A percentile compares a stretch with the other conserved stretches of the same genome.
Evolutionary conservation across 1,140 invertebrate species (phyloP).

Genomic region (Trichonephila clavata): DNA sequence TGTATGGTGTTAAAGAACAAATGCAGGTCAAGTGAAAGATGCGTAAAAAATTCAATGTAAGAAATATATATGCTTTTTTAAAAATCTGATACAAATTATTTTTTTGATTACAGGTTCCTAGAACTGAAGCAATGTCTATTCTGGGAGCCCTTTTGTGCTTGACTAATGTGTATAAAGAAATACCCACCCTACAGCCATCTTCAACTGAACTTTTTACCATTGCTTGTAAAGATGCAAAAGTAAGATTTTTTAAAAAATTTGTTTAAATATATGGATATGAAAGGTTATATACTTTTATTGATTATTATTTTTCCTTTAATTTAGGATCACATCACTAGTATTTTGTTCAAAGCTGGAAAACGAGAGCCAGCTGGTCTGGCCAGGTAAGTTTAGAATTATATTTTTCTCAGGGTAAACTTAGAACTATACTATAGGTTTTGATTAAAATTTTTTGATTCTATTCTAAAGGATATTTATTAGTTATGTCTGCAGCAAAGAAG

Average conservation of each 20-base stretch:
- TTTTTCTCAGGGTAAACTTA: slow-evolving; percentile 80
- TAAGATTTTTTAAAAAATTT: slow-evolving; percentile 80
- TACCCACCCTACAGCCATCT: slow-evolving; percentile 91
- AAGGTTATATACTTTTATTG: neutral
- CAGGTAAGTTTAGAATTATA: slow-evolving; percentile 81
- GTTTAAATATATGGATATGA: neutral
- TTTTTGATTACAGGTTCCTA: slow-evolving; percentile 85
- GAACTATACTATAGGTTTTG: too few relatives aligned
- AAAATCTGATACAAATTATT: neutral
- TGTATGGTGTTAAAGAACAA: slow-evolving; percentile 10
- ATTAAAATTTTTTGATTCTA: too few relatives aligned
- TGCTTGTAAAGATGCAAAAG: slow-evolving; percentile 89
- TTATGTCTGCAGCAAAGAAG: too few relatives aligned
- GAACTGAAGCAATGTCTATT: slow-evolving; percentile 94
- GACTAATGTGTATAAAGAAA: slow-evolving; percentile 87
- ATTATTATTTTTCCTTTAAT: slow-evolving; percentile 77
- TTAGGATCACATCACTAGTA: slow-evolving; percentile 93
- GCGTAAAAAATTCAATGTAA: too few relatives aligned
- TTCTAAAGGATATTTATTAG: too few relatives aligned
- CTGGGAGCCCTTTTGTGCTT: slow-evolving; percentile 92
- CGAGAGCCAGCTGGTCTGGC: slow-evolving; percentile 93
- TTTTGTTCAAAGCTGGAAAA: slow-evolving; percentile 91
- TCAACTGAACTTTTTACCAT: slow-evolving; percentile 86
- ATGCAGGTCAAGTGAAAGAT: too few relatives aligned
- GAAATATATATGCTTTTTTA: too few relatives aligned